Evolutionary conservation across 1,140 invertebrate species (phyloP).

Genomic region (Leptoteleia sp.): DNA sequence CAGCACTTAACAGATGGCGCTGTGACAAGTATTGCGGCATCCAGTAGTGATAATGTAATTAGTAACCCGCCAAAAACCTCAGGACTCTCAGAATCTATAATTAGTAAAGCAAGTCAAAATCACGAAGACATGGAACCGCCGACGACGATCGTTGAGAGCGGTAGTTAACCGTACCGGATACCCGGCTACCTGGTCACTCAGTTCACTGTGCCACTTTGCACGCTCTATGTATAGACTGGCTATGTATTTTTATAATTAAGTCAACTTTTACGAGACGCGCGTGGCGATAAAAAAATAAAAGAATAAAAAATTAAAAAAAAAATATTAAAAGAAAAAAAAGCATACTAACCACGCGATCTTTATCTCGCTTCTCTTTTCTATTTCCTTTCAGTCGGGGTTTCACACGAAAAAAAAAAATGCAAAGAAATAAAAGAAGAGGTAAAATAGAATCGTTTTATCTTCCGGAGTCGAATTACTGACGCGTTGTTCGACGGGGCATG

Average conservation of each 20-base stretch:
- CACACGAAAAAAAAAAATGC: slow-evolving; percentile 16
- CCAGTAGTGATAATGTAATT: slow-evolving; percentile 77
- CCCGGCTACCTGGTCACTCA: too few species aligned
- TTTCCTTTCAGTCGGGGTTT: slow-evolving; percentile 55
- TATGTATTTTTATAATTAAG: slow-evolving; percentile 82
- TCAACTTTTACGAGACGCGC: slow-evolving; percentile 70
- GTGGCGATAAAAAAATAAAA: slow-evolving; percentile 32
- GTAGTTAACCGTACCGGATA: too few species aligned
- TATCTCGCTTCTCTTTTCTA: slow-evolving; percentile 45
- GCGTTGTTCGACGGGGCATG: slow-evolving; percentile 1
- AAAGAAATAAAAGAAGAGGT: not conserved
- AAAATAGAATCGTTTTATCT: slow-evolving; percentile 24
- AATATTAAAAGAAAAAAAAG: slow-evolving; percentile 15
- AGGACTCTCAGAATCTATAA: slow-evolving; percentile 73
- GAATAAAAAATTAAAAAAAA: slow-evolving; percentile 11
- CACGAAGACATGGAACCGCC: slow-evolving; percentile 74
- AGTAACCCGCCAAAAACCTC: slow-evolving; percentile 78
- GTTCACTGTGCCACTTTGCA: slow-evolving; percentile 79
- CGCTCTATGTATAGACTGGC: slow-evolving; percentile 81
- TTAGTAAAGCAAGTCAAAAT: slow-evolving; percentile 74
- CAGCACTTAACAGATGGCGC: slow-evolving; percentile 74
- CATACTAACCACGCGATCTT: slow-evolving; percentile 33
- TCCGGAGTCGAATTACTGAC: slow-evolving; percentile 12
- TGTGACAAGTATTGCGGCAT: slow-evolving; percentile 68
- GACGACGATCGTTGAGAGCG: slow-evolving; percentile 71